phyloP scores from a whole-genome alignment of 2,797 vertebrate species.

The Apodemus agrarius region DNA sequence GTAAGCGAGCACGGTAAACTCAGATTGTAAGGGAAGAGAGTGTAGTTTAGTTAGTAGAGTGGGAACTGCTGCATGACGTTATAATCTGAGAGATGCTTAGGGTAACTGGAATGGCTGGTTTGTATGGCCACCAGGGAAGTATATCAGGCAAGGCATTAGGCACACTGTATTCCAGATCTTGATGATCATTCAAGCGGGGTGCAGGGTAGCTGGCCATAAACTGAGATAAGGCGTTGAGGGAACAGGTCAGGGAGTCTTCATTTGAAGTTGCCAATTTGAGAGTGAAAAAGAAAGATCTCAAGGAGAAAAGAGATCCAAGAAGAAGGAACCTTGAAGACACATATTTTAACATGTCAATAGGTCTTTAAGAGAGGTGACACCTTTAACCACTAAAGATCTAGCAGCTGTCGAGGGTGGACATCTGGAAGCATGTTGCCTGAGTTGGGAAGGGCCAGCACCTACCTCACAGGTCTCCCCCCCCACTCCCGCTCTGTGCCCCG shows the following conservation, averaged over 20 bases:
- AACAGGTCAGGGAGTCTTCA: neutral
- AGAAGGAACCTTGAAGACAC: neutral
- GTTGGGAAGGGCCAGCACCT: rapidly evolving
- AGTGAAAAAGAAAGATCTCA: neutral
- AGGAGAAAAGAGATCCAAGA: neutral
- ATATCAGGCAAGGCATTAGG: neutral
- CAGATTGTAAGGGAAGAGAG: neutral
- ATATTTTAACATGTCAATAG: neutral
- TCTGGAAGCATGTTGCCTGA: neutral
- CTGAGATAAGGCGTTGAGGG: neutral
- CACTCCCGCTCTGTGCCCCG: neutral
- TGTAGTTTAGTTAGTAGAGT: neutral
- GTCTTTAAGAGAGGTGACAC: neutral
- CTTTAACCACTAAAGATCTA: neutral
- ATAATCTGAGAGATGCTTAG: neutral
- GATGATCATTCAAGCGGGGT: neutral
- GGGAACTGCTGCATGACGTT: neutral
- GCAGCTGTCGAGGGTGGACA: neutral
- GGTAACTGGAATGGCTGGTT: neutral
- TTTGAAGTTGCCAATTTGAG: conserved; percentile 8
- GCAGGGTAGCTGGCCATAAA: neutral
- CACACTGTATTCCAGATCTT: neutral
- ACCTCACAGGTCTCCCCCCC: neutral
- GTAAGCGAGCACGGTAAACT: neutral
- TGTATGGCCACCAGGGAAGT: neutral